Percentiles rank a stretch among this genome's conserved stretches.
These are phyloP conservation scores for Eristalis pertinax DNA, from an alignment of 2,888 invertebrate species.

Conservation along the genomic window DNA sequence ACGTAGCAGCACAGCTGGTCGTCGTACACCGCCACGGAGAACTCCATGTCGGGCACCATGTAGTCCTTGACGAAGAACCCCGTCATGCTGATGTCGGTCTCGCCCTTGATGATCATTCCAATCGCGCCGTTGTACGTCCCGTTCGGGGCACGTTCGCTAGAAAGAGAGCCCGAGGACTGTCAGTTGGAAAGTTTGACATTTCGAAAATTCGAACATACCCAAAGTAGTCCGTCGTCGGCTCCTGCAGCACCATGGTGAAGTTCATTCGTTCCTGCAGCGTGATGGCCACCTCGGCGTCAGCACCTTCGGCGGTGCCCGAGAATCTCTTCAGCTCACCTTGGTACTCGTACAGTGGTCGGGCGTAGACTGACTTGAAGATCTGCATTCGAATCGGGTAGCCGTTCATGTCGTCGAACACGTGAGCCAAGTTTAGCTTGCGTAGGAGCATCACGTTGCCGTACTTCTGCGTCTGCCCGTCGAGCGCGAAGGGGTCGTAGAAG, in stretches of 20 bases:
- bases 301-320: conserved; percentile 74
- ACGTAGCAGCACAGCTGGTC: conserved; percentile 81
- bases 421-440: conserved; percentile 68
- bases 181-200: not conserved
- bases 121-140: conserved; percentile 81
- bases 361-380: conserved; percentile 79
- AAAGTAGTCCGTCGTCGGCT: conserved; percentile 78
- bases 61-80: conserved; percentile 82
- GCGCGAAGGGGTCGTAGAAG: conserved; percentile 77
- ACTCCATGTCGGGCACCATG: conserved; percentile 79
- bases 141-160: conserved; percentile 74
- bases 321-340: no score
- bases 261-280: conserved; percentile 77
- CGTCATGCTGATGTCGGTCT: conserved; percentile 80
- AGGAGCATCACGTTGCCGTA: conserved; percentile 75
- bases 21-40: conserved; percentile 79
- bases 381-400: conserved; percentile 80
- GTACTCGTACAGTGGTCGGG: conserved; percentile 74
- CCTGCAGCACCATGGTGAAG: conserved; percentile 77
- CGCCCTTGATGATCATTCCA: conserved; percentile 78
- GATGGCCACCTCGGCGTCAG: conserved; percentile 77
- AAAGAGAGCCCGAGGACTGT: not conserved
- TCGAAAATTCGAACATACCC: conserved; percentile 75
- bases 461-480: not conserved
- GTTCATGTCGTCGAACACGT: conserved; percentile 77